Evolutionary conservation across 2,888 invertebrate species (phyloP).

Genomic region (Cyclophora punctaria): DNA sequence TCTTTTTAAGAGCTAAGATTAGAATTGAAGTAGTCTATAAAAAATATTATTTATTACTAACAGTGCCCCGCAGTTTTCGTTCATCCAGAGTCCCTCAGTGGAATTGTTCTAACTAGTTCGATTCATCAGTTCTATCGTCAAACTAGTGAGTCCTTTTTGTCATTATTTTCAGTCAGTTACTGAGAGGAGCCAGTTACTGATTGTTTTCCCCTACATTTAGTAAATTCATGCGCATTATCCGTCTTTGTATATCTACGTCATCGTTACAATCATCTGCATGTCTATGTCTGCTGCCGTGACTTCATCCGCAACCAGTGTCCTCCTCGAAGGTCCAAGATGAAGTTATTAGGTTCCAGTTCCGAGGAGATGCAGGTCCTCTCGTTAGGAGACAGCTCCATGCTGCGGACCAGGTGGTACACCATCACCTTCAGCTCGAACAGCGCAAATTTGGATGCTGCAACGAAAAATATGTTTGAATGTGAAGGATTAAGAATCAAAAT

Average conservation of each 20-base stretch:
- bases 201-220: neutral
- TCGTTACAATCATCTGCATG: neutral
- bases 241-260: no score
- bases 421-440: conserved; percentile 41
- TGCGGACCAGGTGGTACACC: conserved; percentile 32
- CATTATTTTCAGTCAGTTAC: no score
- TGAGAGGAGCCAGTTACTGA: no score
- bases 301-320: conserved; percentile 41
- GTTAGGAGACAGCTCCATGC: conserved; percentile 32
- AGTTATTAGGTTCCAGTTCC: conserved; percentile 21
- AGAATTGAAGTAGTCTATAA: no score
- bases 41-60: no score
- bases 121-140: no score
- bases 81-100: no score
- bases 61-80: no score
- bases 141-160: no score
- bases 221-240: neutral
- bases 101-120: no score
- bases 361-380: conserved; percentile 28
- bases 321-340: conserved; percentile 32
- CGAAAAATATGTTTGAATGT: neutral
- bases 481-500: neutral
- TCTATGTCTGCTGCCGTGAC: conserved; percentile 9
- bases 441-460: conserved; percentile 40
- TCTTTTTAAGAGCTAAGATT: no score